Conservation (phyloP, 2,797 vertebrate genomes). For the Lepus townsendii region DNA sequence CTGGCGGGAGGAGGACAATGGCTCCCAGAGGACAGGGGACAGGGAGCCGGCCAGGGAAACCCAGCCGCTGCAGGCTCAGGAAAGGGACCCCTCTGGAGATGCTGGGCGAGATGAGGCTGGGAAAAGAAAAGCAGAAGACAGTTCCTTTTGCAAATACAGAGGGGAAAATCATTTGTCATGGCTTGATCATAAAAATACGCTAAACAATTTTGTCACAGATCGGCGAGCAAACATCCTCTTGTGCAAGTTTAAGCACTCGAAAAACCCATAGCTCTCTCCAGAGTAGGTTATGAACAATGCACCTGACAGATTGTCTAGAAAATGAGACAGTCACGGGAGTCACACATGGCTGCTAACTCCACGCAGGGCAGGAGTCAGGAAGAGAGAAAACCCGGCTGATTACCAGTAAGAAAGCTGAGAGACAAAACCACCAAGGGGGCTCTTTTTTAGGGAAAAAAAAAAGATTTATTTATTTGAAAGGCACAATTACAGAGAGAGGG, state of each 20-base stretch:
- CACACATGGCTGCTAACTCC: conserved; percentile 72
- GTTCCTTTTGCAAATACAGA: not conserved
- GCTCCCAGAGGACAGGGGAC: not conserved
- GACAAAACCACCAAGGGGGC: conserved; percentile 64
- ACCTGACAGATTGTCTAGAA: conserved; percentile 71
- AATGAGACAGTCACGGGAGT: conserved; percentile 70
- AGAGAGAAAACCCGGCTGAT: conserved; percentile 67
- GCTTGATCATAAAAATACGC: not conserved
- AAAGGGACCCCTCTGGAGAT: not conserved
- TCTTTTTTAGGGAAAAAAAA: conserved; percentile 57
- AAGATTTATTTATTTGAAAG: too few species aligned
- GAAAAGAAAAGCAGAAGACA: not conserved
- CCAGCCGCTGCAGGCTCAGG: not conserved
- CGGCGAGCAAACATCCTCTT: conserved; percentile 60
- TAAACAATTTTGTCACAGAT: conserved; percentile 22
- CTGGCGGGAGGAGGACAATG: rapidly evolving
- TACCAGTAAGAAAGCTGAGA: conserved; percentile 57
- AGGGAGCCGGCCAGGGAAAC: not conserved
- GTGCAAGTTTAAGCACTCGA: conserved; percentile 34
- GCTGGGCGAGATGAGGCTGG: not conserved
- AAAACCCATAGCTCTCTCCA: conserved; percentile 48
- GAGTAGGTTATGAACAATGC: conserved; percentile 54
- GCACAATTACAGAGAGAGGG: too few species aligned
- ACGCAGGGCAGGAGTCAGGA: conserved; percentile 30
- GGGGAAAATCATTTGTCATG: not conserved